A percentile compares a stretch with the other conserved stretches of the same genome.
phyloP scores from a whole-genome alignment of 2,113 vertebrate genomes.

The Myiozetetes cayanensis region DNA sequence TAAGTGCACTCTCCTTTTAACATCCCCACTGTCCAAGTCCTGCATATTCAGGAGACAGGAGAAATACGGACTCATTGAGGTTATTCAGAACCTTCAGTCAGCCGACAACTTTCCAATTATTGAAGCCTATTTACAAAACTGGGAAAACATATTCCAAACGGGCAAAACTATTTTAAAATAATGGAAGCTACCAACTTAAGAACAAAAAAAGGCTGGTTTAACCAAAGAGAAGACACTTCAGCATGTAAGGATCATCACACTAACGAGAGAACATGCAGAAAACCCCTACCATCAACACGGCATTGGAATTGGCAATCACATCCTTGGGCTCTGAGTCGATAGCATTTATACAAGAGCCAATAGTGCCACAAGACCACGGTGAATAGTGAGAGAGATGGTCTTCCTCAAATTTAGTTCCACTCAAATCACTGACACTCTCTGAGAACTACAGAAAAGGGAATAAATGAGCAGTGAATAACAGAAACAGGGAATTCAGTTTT shows the following conservation, averaged over 20 bases:
- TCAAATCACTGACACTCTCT: slow-evolving; percentile 80
- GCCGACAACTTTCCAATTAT: neutral
- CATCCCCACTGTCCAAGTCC: slow-evolving; percentile 83
- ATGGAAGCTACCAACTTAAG: neutral
- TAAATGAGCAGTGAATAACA: slow-evolving; percentile 16
- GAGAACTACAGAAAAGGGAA: slow-evolving; percentile 76
- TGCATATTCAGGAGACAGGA: slow-evolving; percentile 10
- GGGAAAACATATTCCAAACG: neutral
- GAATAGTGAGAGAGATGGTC: slow-evolving; percentile 91
- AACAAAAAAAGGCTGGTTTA: neutral
- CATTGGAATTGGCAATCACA: slow-evolving; percentile 82
- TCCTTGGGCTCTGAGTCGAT: slow-evolving; percentile 88
- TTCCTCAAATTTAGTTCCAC: slow-evolving; percentile 85
- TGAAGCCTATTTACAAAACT: neutral
- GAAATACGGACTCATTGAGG: neutral
- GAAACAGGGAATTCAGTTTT: neutral
- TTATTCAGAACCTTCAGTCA: neutral
- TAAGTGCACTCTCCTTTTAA: slow-evolving; percentile 86
- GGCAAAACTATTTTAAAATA: neutral
- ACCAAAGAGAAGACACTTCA: slow-evolving; percentile 35
- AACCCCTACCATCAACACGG: slow-evolving; percentile 85
- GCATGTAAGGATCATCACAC: slow-evolving; percentile 14
- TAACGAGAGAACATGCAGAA: slow-evolving; percentile 44
- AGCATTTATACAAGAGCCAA: slow-evolving; percentile 87
- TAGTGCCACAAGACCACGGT: slow-evolving; percentile 92